phyloP scores from a whole-genome alignment of 53 echinoderm and acorn worm species.

The Hippasteria phrygiana region DNA sequence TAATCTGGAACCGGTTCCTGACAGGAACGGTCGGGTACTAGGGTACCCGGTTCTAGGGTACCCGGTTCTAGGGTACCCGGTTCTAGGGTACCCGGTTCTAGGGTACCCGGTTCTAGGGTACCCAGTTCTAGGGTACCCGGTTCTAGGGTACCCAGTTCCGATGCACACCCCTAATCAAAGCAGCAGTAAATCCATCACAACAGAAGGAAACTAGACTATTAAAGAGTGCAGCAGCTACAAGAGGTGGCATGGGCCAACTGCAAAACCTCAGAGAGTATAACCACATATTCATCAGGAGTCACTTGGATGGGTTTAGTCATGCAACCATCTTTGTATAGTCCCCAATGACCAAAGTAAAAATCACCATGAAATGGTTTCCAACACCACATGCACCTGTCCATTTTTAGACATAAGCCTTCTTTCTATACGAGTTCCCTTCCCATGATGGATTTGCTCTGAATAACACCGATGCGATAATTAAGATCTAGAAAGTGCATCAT shows the following conservation, averaged over 20 bases:
- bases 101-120: no score
- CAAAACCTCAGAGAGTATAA: no score
- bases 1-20: no score
- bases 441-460: constrained; percentile 18
- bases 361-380: background rate
- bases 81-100: no score
- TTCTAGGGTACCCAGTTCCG: no score
- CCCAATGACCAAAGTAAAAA: background rate
- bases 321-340: background rate
- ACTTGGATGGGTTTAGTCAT: background rate
- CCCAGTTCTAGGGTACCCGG: no score
- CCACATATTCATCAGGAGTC: background rate
- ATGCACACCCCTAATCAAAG: background rate
- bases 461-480: background rate
- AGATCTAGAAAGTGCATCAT: constrained; percentile 34
- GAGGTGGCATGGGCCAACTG: no score
- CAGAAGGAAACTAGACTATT: background rate
- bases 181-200: background rate
- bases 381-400: background rate
- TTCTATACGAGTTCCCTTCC: background rate
- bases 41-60: no score
- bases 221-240: background rate
- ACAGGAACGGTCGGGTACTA: no score
- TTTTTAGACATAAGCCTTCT: background rate
- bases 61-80: no score